Percentiles rank a stretch among this genome's conserved stretches.
These are phyloP conservation scores for Neodiprion pinetum DNA, from an alignment of 1,140 invertebrate species.

Conservation along the genomic window DNA sequence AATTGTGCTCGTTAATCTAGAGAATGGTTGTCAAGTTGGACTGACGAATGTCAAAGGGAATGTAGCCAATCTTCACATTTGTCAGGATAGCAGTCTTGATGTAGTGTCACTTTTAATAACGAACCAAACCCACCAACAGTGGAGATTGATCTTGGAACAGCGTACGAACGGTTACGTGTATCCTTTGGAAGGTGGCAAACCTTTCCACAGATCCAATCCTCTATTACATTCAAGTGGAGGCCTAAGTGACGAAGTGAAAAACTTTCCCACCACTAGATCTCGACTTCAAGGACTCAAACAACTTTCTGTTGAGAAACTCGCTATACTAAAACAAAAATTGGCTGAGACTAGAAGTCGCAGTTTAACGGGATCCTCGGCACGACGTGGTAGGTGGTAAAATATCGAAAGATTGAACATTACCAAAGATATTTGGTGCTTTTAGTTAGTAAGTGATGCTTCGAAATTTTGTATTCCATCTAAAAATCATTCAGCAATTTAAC, in stretches of 20 bases:
- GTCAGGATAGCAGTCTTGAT: conserved; percentile 73
- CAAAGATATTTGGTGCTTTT: background rate
- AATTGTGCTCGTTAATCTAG: conserved; percentile 74
- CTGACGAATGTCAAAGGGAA: conserved; percentile 68
- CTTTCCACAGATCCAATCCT: conserved; percentile 37
- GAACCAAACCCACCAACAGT: conserved; percentile 68
- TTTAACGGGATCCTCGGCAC: conserved; percentile 36
- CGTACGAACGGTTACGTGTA: conserved; percentile 66
- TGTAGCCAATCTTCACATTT: conserved; percentile 68
- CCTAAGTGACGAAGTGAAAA: conserved; percentile 52
- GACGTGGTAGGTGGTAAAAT: conserved; percentile 30
- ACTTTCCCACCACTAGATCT: conserved; percentile 62
- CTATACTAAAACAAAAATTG: conserved; percentile 70
- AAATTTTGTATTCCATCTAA: no score
- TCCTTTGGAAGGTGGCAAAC: conserved; percentile 58
- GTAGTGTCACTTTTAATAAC: conserved; percentile 75
- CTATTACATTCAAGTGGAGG: conserved; percentile 39
- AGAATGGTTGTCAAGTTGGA: conserved; percentile 70
- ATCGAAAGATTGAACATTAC: background rate
- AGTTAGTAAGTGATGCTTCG: no score
- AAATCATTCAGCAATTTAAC: background rate
- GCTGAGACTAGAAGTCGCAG: conserved; percentile 64
- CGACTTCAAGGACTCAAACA: conserved; percentile 70
- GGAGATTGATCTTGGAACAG: conserved; percentile 70
- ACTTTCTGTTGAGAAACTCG: conserved; percentile 71